Evolutionary conservation across 37 sponge, comb jelly and placozoan genomes (phyloP).

Genomic region (Chondrilla cf. caribensis): DNA sequence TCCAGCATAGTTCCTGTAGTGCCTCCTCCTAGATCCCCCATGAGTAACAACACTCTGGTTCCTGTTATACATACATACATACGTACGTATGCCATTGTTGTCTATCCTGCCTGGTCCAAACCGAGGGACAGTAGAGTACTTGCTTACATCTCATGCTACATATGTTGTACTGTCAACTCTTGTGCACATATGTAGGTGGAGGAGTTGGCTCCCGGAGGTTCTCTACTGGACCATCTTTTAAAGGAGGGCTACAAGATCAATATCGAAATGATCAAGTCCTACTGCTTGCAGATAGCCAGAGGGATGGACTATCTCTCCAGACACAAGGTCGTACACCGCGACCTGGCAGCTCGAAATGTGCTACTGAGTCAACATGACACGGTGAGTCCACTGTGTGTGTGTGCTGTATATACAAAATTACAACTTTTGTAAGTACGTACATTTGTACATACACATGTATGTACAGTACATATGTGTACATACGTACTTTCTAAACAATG

Average conservation of each 20-base stretch:
- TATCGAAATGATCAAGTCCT: conserved; percentile 39
- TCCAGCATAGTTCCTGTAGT: too few species aligned
- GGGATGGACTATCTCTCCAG: conserved; percentile 53
- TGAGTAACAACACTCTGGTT: too few species aligned
- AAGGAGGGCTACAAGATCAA: background rate
- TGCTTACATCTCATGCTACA: too few species aligned
- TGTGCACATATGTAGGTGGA: conserved; percentile 31
- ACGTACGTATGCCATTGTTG: background rate
- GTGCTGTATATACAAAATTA: too few species aligned
- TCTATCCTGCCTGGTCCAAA: too few species aligned
- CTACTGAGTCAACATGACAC: background rate
- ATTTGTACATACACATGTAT: background rate
- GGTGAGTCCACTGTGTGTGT: conserved; percentile 20
- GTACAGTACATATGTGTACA: background rate
- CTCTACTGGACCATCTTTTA: conserved; percentile 30
- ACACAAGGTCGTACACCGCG: conserved; percentile 16
- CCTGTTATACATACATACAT: background rate
- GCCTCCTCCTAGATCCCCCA: too few species aligned
- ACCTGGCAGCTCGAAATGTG: conserved; percentile 27
- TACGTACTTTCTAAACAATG: conserved; percentile 8
- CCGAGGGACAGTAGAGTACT: too few species aligned
- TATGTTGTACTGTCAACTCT: too few species aligned
- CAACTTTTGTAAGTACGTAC: background rate
- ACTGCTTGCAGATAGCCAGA: conserved; percentile 54
- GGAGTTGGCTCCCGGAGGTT: conserved; percentile 63